Evolutionary conservation across 2,113 vertebrate genomes (phyloP).

Genomic region (Acanthisitta chloris): DNA sequence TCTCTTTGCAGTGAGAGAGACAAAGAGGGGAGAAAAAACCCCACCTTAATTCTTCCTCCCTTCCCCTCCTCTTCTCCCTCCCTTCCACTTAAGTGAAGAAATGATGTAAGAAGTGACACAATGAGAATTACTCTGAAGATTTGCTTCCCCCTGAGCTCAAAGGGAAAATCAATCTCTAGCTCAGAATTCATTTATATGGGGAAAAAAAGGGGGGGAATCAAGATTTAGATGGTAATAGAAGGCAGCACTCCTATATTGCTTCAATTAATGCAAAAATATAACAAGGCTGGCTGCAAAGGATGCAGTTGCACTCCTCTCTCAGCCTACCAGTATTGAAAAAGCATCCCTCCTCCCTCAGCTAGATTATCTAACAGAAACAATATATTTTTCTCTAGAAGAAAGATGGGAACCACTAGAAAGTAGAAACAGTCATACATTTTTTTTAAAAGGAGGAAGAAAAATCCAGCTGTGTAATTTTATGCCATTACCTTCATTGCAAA

Average conservation of each 20-base stretch:
- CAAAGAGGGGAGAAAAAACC: accelerated
- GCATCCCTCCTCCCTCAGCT: background rate
- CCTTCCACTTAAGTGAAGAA: background rate
- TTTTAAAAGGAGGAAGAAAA: background rate
- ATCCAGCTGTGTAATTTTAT: background rate
- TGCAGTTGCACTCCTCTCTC: background rate
- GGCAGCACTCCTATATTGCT: background rate
- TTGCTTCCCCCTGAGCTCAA: background rate
- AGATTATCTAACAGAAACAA: background rate
- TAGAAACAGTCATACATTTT: background rate
- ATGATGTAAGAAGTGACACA: accelerated
- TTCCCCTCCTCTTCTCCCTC: background rate
- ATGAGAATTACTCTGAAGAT: background rate
- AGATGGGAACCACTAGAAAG: background rate
- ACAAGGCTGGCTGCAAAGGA: background rate
- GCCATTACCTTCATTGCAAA: conserved; percentile 95
- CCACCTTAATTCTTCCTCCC: background rate
- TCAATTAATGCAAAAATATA: background rate
- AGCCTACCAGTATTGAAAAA: background rate
- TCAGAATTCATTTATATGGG: background rate
- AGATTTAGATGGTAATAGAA: background rate
- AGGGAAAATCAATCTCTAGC: background rate
- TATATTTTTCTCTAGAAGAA: background rate
- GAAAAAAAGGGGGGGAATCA: background rate
- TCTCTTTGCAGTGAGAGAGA: background rate